Base-by-base conservation (phyloP, 2,888 invertebrate genomes). In the Cosmia trapezina region DNA sequence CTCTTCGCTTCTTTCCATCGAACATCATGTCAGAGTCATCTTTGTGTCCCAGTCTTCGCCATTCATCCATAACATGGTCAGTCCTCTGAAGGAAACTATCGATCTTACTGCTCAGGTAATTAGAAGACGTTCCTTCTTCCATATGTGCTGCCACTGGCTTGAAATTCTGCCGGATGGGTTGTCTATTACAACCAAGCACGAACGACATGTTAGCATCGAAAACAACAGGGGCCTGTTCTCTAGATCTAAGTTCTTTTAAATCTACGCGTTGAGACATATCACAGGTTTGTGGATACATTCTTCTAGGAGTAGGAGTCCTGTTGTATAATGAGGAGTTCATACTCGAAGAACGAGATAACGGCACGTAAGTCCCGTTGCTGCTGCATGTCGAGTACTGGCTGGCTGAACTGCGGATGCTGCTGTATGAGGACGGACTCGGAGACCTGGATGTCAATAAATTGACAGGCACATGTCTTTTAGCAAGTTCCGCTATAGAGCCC, bases 41-140 rank as follows among this genome's bases (percentile, higher is more conserved):
- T 83, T 95, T 97, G 70, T 97, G 97, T 0, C 98, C 98, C 65
- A 98, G 87, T 78, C 97, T 96, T 72, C 97, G 96, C 98, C 98
- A 98, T 89, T 98, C 98, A 88, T 98, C 98, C 97, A 98, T 98
- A 0, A 98, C 97, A 92, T 98, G 98, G 93, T 98, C 98, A 5
- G 98, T 98, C 80, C 98, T 97, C 88, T 97, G 97, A 49, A 98
- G 94, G 88, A 98, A 98, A 89, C 97, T 97, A 70, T 98, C 97
- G 69, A 98, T 98, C 93, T 98, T 98, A 51, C 96, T 97, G 47
- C 97, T 97, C 28, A 98, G 94, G 84, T 97, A 97, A 74, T 97
- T 98, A 0, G 98, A 98, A 3, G 98, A 97, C 0, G 98, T 98
- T 63, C 97, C 96, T 53, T 98, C 97, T 89, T 98, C 98, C 83